Percentiles rank a stretch among this genome's conserved stretches.
Evolutionary conservation across 2,113 vertebrate species (phyloP).

Genomic region (Odocoileus virginianus): DNA sequence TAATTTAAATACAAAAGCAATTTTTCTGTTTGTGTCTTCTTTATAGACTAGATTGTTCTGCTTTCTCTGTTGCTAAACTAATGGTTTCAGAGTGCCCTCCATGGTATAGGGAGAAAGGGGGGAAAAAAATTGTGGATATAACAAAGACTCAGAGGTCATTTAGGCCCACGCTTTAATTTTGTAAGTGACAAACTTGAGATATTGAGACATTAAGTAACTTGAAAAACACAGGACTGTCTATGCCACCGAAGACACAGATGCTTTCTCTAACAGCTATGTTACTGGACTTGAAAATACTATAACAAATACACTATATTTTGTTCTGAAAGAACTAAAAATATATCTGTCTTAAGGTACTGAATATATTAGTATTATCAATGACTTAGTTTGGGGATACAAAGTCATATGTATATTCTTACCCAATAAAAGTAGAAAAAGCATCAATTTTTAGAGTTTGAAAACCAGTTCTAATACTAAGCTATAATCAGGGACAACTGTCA

Average conservation of each 20-base stretch:
- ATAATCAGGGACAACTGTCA: background rate
- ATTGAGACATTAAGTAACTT: background rate
- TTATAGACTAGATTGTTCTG: background rate
- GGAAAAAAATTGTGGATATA: background rate
- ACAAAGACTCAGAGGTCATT: background rate
- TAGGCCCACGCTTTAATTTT: background rate
- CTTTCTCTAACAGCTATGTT: background rate
- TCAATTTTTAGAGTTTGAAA: conserved; percentile 3
- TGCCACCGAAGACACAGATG: background rate
- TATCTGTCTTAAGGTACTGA: background rate
- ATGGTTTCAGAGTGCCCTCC: background rate
- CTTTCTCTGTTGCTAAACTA: background rate
- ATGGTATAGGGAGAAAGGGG: background rate
- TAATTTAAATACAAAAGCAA: background rate
- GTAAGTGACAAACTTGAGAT: background rate
- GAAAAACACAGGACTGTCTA: background rate
- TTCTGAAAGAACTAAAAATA: background rate
- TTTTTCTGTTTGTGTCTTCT: background rate
- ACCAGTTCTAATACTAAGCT: background rate
- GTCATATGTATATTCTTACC: background rate
- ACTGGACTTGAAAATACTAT: background rate
- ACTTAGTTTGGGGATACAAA: background rate
- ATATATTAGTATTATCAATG: background rate
- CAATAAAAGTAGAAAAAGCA: background rate
- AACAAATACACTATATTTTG: background rate